Percentiles rank a stretch among this genome's conserved stretches.
These are phyloP conservation scores for Mormyrus proboscirostris DNA, from an alignment of 2,797 vertebrate genomes.

Conservation along the genomic window DNA sequence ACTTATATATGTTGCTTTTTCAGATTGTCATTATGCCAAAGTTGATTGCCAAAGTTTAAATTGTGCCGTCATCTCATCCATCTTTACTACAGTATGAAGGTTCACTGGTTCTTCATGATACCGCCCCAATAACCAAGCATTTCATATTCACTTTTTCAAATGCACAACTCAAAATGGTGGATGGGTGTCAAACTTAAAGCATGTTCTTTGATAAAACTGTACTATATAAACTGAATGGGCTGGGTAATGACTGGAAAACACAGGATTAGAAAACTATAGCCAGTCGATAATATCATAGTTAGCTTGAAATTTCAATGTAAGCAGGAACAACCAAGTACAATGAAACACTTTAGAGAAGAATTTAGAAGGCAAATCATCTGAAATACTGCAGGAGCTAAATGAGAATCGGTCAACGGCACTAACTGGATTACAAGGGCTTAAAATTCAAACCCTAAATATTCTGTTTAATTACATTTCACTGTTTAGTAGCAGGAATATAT, in stretches of 20 bases:
- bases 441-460: constrained; percentile 1
- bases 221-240: constrained; percentile 29
- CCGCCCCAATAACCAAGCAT: background rate
- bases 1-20: background rate
- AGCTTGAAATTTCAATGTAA: constrained; percentile 16
- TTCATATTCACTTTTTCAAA: constrained; percentile 3
- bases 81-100: background rate
- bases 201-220: constrained; percentile 18
- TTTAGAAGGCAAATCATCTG: background rate
- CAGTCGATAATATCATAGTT: constrained; percentile 25
- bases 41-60: background rate
- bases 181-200: constrained; percentile 26
- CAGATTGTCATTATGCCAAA: background rate
- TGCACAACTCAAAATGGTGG: constrained; percentile 2
- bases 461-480: background rate
- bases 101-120: background rate
- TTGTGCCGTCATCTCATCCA: background rate
- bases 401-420: background rate
- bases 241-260: constrained; percentile 36
- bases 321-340: background rate
- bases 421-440: background rate
- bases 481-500: background rate
- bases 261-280: constrained; percentile 32
- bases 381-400: background rate
- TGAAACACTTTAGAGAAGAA: background rate